Evolutionary conservation across 2,888 invertebrate species (phyloP).

Genomic region (Dynastes hyllus): DNA sequence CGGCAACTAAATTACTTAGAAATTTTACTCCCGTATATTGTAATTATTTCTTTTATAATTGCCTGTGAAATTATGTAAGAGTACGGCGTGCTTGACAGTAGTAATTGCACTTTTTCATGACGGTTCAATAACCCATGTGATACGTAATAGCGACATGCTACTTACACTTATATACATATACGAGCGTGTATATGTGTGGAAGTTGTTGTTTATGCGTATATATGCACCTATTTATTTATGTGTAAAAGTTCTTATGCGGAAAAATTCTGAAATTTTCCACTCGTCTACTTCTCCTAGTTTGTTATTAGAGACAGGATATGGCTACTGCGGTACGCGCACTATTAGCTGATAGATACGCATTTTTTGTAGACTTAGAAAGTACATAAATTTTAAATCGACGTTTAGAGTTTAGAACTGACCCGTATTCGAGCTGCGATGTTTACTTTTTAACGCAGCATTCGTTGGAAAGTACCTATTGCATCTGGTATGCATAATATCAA

Average conservation of each 20-base stretch:
- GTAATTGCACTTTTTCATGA: conserved; percentile 14
- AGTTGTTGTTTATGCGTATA: too few relatives aligned
- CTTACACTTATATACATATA: too few relatives aligned
- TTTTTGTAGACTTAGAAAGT: conserved; percentile 47
- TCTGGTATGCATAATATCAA: neutral
- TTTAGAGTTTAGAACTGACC: conserved; percentile 31
- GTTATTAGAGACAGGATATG: neutral
- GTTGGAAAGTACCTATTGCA: conserved; percentile 26
- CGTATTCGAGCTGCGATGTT: conserved; percentile 30
- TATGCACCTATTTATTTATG: neutral
- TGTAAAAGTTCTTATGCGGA: neutral
- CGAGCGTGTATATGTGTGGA: neutral
- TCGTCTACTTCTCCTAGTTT: conserved; percentile 37
- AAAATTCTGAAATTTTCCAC: conserved; percentile 39
- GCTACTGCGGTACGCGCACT: conserved; percentile 7
- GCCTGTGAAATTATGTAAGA: conserved; percentile 22
- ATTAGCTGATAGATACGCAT: conserved; percentile 23
- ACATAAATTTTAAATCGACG: conserved; percentile 45
- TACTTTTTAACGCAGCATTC: conserved; percentile 39
- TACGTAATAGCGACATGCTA: conserved; percentile 1
- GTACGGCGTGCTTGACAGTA: conserved; percentile 10
- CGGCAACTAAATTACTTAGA: neutral
- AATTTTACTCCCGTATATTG: conserved; percentile 3
- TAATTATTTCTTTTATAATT: conserved; percentile 20
- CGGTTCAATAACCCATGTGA: conserved; percentile 32